A percentile compares a stretch with the other conserved stretches of the same genome.
phyloP scores from a whole-genome alignment of 2,113 vertebrate genomes.

The Mastomys natalensis region DNA sequence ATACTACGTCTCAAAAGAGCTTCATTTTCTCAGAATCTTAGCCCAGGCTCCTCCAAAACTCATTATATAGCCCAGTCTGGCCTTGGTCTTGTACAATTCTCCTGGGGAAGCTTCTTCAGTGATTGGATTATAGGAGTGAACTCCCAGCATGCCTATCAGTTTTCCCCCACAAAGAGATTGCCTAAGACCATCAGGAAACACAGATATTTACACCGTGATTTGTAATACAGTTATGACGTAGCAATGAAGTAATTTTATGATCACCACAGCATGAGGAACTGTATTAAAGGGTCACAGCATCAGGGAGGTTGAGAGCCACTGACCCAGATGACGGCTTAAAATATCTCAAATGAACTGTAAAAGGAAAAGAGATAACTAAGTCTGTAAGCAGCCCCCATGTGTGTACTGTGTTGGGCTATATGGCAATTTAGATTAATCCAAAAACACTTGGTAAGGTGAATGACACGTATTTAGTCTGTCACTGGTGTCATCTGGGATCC shows the following conservation, averaged over 20 bases:
- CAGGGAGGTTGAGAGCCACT: not conserved
- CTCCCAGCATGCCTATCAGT: not conserved
- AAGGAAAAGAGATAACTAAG: not conserved
- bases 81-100: not conserved
- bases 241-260: not conserved
- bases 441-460: not conserved
- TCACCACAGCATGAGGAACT: not conserved
- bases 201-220: not conserved
- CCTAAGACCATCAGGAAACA: not conserved
- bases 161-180: too few relatives aligned
- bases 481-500: not conserved
- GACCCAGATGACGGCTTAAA: not conserved
- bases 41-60: not conserved
- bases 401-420: not conserved
- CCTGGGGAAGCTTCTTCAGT: too few relatives aligned
- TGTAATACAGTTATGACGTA: not conserved
- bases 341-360: not conserved
- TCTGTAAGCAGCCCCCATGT: not conserved
- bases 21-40: not conserved
- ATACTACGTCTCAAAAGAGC: not conserved
- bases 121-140: not conserved
- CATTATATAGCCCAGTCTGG: not conserved
- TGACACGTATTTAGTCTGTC: not conserved
- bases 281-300: not conserved
- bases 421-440: not conserved